Evolutionary conservation across 2,113 vertebrate genomes (phyloP), one percentile per base, ranked within the genome.

Genomic region (Amphiprion ocellaris): DNA sequence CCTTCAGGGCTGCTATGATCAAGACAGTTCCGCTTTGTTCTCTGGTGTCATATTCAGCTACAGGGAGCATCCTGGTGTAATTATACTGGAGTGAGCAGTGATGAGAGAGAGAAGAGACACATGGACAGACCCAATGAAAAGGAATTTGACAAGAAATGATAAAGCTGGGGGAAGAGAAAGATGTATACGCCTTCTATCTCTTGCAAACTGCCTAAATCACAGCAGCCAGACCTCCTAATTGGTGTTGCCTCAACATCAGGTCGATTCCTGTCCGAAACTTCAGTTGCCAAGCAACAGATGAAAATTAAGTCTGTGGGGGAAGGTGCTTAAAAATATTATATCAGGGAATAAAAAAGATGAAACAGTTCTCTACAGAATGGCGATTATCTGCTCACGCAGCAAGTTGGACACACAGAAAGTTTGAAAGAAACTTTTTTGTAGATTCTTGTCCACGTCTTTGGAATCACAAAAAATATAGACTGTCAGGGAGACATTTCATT

Each of bases 231-330:
- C 12, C 8, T 53, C 12, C 30, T 28, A 11, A 28, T 1, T 30
- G 55, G 39, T 30, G 53, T 33, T 55, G 8, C 4, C 10, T 28
- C 10, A 53, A 4, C 50, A 65, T 74, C 39, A 46, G 8, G 58
- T 37, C 0, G 0, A 39, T 5, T 37, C 1, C 19, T 26, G 23
- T 15, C 26, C 5, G 23, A 41, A 56, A 10, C 16, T 56, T 63
- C 52, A 21, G 81, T 79, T 83, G 72, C 77, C 66, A 53, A 39
- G 74, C 62, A 81, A 69, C 77, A 75, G 26, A 61, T 64, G 2
- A 46, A 61, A 79, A 11, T 58, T 4, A 59, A 21, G 53, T 60
- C 61, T 28, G 24, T n/a, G 44, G 16, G 33, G 39, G 21, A 10
- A 17, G 2, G 2, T 19, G 23, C n/a, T 46, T 21, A 4, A 12